These are phyloP conservation scores for Abrostola tripartita DNA, from an alignment of 2,888 invertebrate species.

Conservation along the genomic window DNA sequence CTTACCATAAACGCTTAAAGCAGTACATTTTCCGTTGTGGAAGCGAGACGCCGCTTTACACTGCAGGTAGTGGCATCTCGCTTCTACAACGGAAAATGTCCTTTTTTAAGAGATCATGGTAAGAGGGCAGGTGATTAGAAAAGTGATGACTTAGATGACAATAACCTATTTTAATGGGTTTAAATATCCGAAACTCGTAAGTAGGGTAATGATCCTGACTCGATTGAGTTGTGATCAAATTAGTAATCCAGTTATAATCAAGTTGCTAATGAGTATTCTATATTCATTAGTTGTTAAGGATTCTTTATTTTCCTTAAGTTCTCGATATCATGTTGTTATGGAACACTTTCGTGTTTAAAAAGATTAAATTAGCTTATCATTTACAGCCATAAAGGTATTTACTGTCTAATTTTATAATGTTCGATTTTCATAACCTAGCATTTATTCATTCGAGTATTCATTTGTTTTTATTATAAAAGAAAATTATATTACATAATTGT, in stretches of 20 bases:
- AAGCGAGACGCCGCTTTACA: neutral
- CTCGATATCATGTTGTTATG: too few relatives aligned
- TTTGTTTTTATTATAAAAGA: too few relatives aligned
- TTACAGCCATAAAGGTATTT: too few relatives aligned
- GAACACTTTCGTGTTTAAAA: too few relatives aligned
- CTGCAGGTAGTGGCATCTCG: neutral
- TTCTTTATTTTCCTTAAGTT: too few relatives aligned
- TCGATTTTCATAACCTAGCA: too few relatives aligned
- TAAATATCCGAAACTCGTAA: conserved; percentile 18
- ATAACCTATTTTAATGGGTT: conserved; percentile 13
- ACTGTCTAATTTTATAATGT: too few relatives aligned
- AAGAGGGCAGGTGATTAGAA: neutral
- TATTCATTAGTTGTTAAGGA: too few relatives aligned
- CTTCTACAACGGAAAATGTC: neutral
- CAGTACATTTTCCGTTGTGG: neutral
- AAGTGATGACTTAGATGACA: conserved; percentile 20
- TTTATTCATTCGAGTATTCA: too few relatives aligned
- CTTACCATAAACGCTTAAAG: neutral
- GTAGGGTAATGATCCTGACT: conserved; percentile 20
- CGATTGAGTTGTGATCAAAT: neutral
- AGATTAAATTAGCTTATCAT: too few relatives aligned
- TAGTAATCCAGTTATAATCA: neutral
- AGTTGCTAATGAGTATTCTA: neutral
- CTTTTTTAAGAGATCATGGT: neutral
- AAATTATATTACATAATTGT: too few relatives aligned